These are phyloP conservation scores for Limnephilus marmoratus DNA, from an alignment of 2,888 invertebrate species.

Conservation along the genomic window DNA sequence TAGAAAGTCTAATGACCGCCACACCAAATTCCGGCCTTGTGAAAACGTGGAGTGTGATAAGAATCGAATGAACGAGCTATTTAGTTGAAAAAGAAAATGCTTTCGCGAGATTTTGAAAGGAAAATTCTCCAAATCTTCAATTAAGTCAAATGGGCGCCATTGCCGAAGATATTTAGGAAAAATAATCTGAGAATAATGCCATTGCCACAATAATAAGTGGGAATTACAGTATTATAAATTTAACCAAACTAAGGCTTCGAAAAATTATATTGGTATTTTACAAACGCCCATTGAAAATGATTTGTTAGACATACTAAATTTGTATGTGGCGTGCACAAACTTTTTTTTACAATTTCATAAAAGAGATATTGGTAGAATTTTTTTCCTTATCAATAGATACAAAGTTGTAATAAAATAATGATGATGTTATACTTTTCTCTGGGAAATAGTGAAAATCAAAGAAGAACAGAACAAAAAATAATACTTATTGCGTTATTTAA, in stretches of 20 bases:
- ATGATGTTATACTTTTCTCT: no score
- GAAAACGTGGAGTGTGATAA: conserved; percentile 19
- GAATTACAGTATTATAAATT: background rate
- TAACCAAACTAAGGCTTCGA: background rate
- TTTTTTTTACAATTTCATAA: background rate
- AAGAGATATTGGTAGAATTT: no score
- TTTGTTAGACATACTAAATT: background rate
- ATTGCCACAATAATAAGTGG: background rate
- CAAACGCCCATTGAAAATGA: background rate
- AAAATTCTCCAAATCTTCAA: conserved; percentile 35
- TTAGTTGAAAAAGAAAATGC: conserved; percentile 2
- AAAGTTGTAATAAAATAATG: no score
- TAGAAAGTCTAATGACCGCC: background rate
- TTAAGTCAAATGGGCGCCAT: conserved; percentile 28
- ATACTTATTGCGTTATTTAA: no score
- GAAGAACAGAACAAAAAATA: no score
- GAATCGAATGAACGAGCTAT: conserved; percentile 19
- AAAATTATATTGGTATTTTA: background rate
- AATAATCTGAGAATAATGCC: conserved; percentile 15
- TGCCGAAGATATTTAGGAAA: conserved; percentile 12
- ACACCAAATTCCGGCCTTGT: background rate
- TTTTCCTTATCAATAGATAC: no score
- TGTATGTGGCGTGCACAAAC: background rate
- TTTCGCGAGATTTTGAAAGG: conserved; percentile 11
- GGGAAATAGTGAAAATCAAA: no score